Conservation (phyloP, 2,797 vertebrate genomes). For the Sebastes minor region DNA sequence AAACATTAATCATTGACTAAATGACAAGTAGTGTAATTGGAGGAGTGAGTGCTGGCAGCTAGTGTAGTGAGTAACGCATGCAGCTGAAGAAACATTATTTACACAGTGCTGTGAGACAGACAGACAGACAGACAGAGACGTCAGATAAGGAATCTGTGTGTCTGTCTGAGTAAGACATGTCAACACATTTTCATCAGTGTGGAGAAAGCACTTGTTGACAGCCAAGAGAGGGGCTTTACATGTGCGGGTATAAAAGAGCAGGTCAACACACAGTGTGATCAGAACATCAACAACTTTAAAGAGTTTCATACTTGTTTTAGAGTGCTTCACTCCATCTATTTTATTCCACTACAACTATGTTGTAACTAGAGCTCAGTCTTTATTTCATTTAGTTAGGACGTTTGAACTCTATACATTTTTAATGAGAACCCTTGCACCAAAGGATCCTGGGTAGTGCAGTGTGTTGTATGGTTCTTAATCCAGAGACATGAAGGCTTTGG, state of each 20-base stretch:
- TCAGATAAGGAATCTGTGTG: constrained; percentile 47
- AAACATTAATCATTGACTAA: neutral
- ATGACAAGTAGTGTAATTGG: neutral
- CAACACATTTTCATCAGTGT: constrained; percentile 77
- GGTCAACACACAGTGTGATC: neutral
- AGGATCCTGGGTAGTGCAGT: neutral
- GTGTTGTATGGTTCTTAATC: neutral
- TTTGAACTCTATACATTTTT: neutral
- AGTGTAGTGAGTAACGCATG: neutral
- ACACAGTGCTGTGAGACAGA: neutral
- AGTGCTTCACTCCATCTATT: neutral
- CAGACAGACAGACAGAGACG: neutral
- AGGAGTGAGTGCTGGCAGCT: neutral
- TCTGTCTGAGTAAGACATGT: constrained; percentile 48
- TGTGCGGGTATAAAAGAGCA: constrained; percentile 29
- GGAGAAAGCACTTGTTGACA: constrained; percentile 50
- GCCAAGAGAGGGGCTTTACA: constrained; percentile 31
- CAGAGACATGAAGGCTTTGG: neutral
- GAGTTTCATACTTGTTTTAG: neutral
- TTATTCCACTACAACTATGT: neutral
- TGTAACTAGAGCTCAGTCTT: neutral
- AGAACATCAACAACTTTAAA: neutral
- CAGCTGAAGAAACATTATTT: constrained; percentile 3
- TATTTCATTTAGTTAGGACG: neutral
- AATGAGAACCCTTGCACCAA: neutral